phyloP scores from a whole-genome alignment of 2,797 vertebrate genomes.

The Argentina silus region DNA sequence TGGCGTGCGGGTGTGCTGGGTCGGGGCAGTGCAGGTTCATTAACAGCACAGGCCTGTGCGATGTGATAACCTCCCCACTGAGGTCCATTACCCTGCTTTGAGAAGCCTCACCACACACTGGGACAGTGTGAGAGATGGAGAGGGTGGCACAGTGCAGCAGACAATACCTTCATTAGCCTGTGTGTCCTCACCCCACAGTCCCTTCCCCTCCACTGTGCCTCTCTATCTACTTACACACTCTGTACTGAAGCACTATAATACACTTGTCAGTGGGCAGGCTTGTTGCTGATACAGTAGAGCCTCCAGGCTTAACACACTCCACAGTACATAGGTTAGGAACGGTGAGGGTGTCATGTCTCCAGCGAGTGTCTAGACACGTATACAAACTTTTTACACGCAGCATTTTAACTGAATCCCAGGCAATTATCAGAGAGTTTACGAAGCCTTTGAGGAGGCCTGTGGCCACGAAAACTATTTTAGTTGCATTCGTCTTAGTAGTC shows the following conservation, averaged over 20 bases:
- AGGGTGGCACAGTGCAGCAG: slow-evolving; percentile 38
- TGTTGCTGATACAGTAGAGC: background rate
- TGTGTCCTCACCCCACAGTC: slow-evolving; percentile 27
- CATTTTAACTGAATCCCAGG: background rate
- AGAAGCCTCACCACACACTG: slow-evolving; percentile 40
- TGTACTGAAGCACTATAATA: background rate
- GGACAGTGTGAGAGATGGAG: slow-evolving; percentile 17
- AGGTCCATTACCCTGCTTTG: slow-evolving; percentile 60
- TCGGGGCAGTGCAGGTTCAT: slow-evolving; percentile 53
- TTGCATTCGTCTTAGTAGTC: background rate
- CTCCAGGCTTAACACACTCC: background rate
- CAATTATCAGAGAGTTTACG: background rate
- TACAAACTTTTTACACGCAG: background rate
- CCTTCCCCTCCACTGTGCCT: slow-evolving; percentile 8
- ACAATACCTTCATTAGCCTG: slow-evolving; percentile 24
- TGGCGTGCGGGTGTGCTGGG: slow-evolving; percentile 19
- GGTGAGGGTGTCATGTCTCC: background rate
- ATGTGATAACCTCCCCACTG: slow-evolving; percentile 54
- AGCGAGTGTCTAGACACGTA: no score
- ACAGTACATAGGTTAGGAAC: background rate
- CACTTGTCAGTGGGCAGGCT: background rate
- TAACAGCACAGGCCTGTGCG: slow-evolving; percentile 50
- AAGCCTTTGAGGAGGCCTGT: background rate
- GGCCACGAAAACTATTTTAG: background rate
- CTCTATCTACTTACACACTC: background rate